Conservation (phyloP, 2,888 invertebrate species). For the Apamea monoglypha region DNA sequence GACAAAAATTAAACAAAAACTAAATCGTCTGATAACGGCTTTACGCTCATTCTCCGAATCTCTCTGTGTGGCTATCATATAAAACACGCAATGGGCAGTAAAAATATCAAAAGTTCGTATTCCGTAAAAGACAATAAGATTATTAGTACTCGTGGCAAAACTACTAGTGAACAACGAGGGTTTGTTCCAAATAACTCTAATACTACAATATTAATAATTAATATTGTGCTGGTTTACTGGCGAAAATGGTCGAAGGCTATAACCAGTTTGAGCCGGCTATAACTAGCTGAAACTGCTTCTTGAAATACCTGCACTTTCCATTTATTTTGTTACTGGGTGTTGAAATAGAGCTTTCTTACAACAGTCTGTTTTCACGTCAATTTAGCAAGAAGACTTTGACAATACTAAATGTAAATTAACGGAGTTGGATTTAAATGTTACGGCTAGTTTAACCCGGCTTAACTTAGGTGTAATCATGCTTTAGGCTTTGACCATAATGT, state of each 20-base stretch:
- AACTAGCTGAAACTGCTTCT: neutral
- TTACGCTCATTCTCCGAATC: conserved; percentile 1
- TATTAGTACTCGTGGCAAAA: conserved; percentile 62
- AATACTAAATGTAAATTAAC: neutral
- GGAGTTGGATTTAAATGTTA: neutral
- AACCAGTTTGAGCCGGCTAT: neutral
- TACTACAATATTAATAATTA: conserved; percentile 68
- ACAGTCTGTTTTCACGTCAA: neutral
- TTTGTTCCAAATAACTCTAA: conserved; percentile 80
- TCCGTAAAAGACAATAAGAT: conserved; percentile 56
- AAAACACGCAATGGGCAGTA: conserved; percentile 32
- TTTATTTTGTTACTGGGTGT: neutral
- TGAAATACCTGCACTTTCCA: neutral
- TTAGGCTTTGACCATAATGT: neutral
- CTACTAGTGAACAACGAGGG: conserved; percentile 77
- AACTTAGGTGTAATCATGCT: neutral
- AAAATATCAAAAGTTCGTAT: conserved; percentile 39
- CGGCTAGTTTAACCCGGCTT: neutral
- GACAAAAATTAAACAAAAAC: neutral
- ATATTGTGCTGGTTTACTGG: conserved; percentile 63
- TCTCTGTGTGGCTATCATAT: neutral
- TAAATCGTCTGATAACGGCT: neutral
- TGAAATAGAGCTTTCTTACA: neutral
- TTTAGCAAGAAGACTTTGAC: neutral
- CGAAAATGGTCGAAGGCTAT: conserved; percentile 42